These are phyloP conservation scores for Percina caprodes DNA, from an alignment of 2,113 vertebrate genomes.

Conservation along the genomic window DNA sequence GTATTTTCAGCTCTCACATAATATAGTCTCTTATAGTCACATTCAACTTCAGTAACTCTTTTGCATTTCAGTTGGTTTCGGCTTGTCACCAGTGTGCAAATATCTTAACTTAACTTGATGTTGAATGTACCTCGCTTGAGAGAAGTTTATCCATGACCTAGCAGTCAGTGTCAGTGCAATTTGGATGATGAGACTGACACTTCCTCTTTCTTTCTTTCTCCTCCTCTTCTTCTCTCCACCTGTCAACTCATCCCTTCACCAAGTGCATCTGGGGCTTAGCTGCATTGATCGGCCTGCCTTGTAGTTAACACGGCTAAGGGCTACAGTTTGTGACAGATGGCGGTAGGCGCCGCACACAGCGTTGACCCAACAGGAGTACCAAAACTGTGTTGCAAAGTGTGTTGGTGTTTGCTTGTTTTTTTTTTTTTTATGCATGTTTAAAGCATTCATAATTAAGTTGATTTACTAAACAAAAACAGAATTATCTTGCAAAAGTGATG, in stretches of 20 bases:
- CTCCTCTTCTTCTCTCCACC: slow-evolving; percentile 1
- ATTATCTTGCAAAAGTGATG: background rate
- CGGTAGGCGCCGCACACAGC: slow-evolving; percentile 12
- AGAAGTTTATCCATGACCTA: too few species aligned
- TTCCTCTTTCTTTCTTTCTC: background rate
- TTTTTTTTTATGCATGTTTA: background rate
- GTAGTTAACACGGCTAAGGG: background rate
- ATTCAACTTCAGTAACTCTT: background rate
- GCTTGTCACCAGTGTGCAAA: too few species aligned
- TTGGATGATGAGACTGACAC: background rate
- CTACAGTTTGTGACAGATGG: slow-evolving; percentile 38
- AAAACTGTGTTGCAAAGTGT: slow-evolving; percentile 8
- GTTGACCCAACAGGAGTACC: background rate
- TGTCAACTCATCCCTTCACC: slow-evolving; percentile 8
- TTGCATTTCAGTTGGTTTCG: background rate
- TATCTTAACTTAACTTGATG: too few species aligned
- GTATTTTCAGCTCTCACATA: background rate
- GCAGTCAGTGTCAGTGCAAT: background rate
- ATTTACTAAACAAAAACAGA: slow-evolving; percentile 8
- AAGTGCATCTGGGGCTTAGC: background rate
- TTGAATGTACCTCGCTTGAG: too few species aligned
- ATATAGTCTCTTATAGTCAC: background rate
- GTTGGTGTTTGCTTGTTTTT: background rate
- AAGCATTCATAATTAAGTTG: background rate
- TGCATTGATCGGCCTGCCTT: background rate